Evolutionary conservation across 2,113 vertebrate species (phyloP).

Genomic region (Leptodactylus fuscus): DNA sequence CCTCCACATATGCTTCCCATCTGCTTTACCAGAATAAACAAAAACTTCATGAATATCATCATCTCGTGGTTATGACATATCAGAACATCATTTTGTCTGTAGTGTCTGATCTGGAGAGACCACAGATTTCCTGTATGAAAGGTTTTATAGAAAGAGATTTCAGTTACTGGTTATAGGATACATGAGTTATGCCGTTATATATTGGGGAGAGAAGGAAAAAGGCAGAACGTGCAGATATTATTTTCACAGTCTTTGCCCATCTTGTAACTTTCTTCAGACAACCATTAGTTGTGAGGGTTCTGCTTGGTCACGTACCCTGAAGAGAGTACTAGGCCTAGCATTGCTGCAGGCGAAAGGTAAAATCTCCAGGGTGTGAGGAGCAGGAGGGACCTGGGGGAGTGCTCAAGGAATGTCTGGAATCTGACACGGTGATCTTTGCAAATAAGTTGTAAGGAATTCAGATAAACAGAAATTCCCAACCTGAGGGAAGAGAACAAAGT

Average conservation of each 20-base stretch:
- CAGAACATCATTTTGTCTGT: too few relatives aligned
- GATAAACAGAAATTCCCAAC: slow-evolving; percentile 37
- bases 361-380: neutral
- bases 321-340: neutral
- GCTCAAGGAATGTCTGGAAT: slow-evolving; percentile 46
- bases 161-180: too few relatives aligned
- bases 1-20: neutral
- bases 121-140: neutral
- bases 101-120: neutral
- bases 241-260: too few relatives aligned
- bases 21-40: neutral
- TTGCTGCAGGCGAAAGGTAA: neutral
- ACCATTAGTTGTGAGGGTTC: neutral
- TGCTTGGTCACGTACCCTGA: neutral
- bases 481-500: slow-evolving; percentile 4
- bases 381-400: slow-evolving; percentile 20
- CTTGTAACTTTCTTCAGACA: neutral
- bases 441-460: slow-evolving; percentile 27
- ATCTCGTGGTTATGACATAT: too few relatives aligned
- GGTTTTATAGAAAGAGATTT: neutral
- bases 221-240: too few relatives aligned
- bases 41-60: neutral
- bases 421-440: slow-evolving; percentile 36
- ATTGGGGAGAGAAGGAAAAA: too few relatives aligned
- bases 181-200: too few relatives aligned